Conservation (phyloP, 2,888 invertebrate genomes). For the Dromius quadrimaculatus region DNA sequence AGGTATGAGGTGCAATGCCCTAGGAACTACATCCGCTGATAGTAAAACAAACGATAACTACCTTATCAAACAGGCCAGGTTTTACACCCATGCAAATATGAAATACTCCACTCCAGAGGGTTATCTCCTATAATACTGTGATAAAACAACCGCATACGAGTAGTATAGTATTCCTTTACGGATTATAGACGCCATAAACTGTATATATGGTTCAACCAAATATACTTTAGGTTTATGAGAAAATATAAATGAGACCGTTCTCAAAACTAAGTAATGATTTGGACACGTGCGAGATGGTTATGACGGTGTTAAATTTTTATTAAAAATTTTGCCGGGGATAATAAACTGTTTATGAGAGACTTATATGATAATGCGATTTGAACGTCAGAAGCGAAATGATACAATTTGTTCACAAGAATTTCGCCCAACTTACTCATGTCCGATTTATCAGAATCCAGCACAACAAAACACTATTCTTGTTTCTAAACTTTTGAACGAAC, state of each 20-base stretch:
- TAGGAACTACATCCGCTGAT: constrained; percentile 10
- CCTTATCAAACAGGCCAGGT: not conserved
- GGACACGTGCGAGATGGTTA: constrained; percentile 1
- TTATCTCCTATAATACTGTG: constrained; percentile 15
- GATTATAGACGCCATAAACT: constrained; percentile 19
- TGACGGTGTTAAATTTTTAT: constrained; percentile 16
- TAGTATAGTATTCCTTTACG: not conserved
- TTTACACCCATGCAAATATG: constrained; percentile 11
- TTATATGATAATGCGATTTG: not conserved
- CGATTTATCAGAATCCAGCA: too few relatives aligned
- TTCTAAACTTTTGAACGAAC: too few relatives aligned
- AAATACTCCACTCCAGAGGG: not conserved
- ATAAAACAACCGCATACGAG: constrained; percentile 7
- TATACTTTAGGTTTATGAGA: constrained; percentile 5
- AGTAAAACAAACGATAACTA: constrained; percentile 26
- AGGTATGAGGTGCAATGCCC: constrained; percentile 15
- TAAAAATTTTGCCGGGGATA: not conserved
- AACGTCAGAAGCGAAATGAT: too few relatives aligned
- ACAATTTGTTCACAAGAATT: too few relatives aligned
- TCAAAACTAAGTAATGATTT: constrained; percentile 17
- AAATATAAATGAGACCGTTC: constrained; percentile 5
- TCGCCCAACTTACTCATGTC: too few relatives aligned
- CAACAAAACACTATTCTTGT: too few relatives aligned
- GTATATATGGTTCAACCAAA: constrained; percentile 19
- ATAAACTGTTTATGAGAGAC: constrained; percentile 12